A percentile compares a stretch with the other conserved stretches of the same genome.
phyloP scores from a whole-genome alignment of 2,113 vertebrate species.

The Ictidomys tridecemlineatus region DNA sequence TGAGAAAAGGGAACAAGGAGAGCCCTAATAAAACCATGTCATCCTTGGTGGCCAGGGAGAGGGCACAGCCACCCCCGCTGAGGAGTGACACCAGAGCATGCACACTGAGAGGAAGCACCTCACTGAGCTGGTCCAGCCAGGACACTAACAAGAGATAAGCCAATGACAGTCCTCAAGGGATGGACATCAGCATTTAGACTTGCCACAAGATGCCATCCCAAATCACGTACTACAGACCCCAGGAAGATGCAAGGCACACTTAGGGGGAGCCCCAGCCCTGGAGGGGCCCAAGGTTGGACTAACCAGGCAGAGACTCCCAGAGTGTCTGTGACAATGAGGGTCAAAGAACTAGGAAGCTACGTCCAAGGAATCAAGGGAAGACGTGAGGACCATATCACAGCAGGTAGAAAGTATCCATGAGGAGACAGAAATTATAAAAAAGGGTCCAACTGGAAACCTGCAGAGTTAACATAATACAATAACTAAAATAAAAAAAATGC shows the following conservation, averaged over 20 bases:
- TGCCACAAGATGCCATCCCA: neutral
- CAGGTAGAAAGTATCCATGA: neutral
- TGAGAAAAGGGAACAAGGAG: neutral
- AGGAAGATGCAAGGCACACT: neutral
- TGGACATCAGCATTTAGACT: neutral
- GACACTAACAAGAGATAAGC: neutral
- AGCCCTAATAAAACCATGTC: neutral
- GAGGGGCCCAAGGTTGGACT: neutral
- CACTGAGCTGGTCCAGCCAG: neutral
- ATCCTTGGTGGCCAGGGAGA: neutral
- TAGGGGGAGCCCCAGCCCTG: neutral
- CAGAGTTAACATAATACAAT: neutral
- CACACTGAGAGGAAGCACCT: too few relatives aligned
- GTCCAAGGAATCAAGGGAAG: neutral
- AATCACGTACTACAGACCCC: neutral
- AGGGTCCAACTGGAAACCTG: neutral
- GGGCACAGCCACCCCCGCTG: accelerated
- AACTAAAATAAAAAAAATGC: neutral
- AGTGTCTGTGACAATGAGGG: neutral
- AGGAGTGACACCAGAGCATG: neutral
- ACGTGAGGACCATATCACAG: neutral
- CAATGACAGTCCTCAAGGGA: neutral
- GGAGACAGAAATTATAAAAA: neutral
- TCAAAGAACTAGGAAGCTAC: neutral
- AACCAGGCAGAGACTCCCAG: neutral